These are phyloP conservation scores for Diaperis boleti DNA, from an alignment of 2,888 invertebrate species.

Conservation along the genomic window DNA sequence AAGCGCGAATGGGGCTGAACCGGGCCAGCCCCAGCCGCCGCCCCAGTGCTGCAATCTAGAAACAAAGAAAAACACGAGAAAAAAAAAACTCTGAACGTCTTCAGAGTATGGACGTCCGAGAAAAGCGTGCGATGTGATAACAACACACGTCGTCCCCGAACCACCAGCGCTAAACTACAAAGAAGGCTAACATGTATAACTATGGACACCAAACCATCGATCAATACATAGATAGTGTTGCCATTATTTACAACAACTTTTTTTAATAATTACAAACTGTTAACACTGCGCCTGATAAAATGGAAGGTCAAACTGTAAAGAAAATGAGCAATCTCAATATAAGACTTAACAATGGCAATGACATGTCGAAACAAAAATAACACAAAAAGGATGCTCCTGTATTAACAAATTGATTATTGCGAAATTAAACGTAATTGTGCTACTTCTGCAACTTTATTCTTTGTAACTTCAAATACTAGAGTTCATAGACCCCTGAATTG, in stretches of 20 bases:
- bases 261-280: conserved; percentile 39
- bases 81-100: conserved; percentile 39
- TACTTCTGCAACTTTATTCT: conserved; percentile 62
- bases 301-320: conserved; percentile 44
- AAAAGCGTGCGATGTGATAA: conserved; percentile 4
- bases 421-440: conserved; percentile 66
- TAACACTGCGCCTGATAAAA: conserved; percentile 31
- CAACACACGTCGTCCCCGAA: conserved; percentile 34
- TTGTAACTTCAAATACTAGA: conserved; percentile 57
- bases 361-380: conserved; percentile 42
- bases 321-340: conserved; percentile 40
- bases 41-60: conserved; percentile 43
- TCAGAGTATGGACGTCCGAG: conserved; percentile 23
- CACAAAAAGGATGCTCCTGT: conserved; percentile 17
- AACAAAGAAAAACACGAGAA: conserved; percentile 41
- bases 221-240: conserved; percentile 60
- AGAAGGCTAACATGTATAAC: conserved; percentile 57
- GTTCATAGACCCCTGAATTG: conserved; percentile 60
- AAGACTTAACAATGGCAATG: conserved; percentile 35
- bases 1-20: conserved; percentile 18
- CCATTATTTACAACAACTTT: conserved; percentile 62
- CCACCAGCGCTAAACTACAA: conserved; percentile 49
- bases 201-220: conserved; percentile 62
- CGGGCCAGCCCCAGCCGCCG: conserved; percentile 41
- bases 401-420: conserved; percentile 35